Conservation (phyloP, 2,113 vertebrate genomes). For the Poeciliopsis occidentalis region DNA sequence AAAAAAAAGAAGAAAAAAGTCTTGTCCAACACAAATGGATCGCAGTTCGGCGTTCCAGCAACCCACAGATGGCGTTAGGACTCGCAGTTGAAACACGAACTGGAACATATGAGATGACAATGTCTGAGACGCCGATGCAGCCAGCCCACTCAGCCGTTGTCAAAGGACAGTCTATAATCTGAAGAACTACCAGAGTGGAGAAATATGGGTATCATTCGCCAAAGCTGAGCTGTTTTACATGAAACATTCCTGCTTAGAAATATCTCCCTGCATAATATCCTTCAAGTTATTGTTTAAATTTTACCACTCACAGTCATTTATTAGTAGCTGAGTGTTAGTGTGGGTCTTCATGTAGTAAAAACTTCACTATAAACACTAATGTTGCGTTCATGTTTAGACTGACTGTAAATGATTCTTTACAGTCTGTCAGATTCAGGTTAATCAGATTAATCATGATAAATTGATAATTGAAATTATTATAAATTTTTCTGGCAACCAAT, state of each 20-base stretch:
- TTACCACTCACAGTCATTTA: not conserved
- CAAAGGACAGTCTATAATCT: slow-evolving; percentile 9
- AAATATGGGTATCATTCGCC: not conserved
- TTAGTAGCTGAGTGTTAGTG: not conserved
- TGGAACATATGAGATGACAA: slow-evolving; percentile 58
- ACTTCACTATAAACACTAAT: not conserved
- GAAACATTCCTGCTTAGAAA: not conserved
- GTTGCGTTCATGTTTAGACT: no score
- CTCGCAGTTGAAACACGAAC: slow-evolving; percentile 56
- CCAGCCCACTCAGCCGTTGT: slow-evolving; percentile 19
- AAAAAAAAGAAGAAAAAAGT: slow-evolving; percentile 35
- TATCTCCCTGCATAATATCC: not conserved
- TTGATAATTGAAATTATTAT: no score
- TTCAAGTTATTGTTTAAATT: not conserved
- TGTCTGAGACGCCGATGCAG: slow-evolving; percentile 33
- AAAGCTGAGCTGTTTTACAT: not conserved
- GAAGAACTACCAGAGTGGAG: not conserved
- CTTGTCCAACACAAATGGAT: slow-evolving; percentile 56
- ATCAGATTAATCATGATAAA: no score
- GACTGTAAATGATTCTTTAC: no score
- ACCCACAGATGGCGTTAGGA: slow-evolving; percentile 64
- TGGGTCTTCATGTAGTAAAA: not conserved
- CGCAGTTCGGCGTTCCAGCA: slow-evolving; percentile 42
- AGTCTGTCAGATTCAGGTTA: no score
- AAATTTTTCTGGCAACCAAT: no score